Percentiles rank a stretch among this genome's conserved stretches.
phyloP scores from a whole-genome alignment of 2,113 vertebrate genomes.

The Scomber japonicus region DNA sequence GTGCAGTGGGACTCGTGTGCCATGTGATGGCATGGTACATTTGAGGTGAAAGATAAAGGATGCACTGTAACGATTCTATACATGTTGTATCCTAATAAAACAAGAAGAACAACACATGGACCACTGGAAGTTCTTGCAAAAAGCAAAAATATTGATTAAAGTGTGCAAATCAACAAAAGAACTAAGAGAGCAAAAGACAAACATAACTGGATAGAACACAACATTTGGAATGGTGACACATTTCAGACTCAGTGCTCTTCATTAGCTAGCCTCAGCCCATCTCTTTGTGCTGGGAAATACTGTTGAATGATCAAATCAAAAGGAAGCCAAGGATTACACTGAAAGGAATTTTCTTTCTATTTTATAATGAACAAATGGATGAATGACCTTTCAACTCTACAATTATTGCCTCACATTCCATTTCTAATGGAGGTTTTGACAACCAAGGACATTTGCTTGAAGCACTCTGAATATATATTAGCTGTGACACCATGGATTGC shows the following conservation, averaged over 20 bases:
- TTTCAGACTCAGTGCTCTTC: conserved; percentile 13
- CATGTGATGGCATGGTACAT: conserved; percentile 38
- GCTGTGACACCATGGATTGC: conserved; percentile 41
- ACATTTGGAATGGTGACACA: conserved; percentile 5
- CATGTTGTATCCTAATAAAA: not conserved
- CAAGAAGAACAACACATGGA: not conserved
- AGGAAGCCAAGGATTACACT: conserved; percentile 49
- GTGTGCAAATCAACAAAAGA: conserved; percentile 12
- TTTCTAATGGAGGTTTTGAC: conserved; percentile 64
- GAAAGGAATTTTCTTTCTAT: conserved; percentile 50
- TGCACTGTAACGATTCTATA: not conserved
- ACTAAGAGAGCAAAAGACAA: not conserved
- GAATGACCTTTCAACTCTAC: conserved; percentile 62
- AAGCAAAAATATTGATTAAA: not conserved
- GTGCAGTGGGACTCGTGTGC: conserved; percentile 21
- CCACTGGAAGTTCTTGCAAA: conserved; percentile 14
- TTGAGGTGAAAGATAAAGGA: conserved; percentile 48
- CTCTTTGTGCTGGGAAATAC: conserved; percentile 38
- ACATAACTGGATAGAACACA: conserved; percentile 4
- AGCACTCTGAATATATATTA: conserved; percentile 46
- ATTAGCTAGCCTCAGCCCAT: not conserved
- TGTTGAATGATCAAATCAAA: conserved; percentile 50
- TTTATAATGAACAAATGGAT: conserved; percentile 48
- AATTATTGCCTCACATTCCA: conserved; percentile 55
- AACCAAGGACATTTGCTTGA: conserved; percentile 60